Base-by-base conservation (phyloP, 2,113 vertebrate species). In the Columbina picui region DNA sequence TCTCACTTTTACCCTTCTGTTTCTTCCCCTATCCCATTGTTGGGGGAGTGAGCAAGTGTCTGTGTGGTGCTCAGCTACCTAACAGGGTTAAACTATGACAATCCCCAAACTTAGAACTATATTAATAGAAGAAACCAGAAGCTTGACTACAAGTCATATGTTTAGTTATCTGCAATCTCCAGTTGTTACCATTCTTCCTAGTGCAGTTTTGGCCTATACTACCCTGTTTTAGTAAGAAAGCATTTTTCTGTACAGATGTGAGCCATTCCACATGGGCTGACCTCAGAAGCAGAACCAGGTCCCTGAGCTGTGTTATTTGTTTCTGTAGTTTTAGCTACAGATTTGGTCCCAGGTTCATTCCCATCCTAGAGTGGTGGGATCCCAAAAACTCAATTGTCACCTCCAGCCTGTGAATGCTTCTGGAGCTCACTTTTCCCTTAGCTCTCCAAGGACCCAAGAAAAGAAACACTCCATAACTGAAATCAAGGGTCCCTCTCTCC, bases 91-190 rank as follows among this genome's bases (percentile, higher is more conserved):
- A 92, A 80, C 4, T 15, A 27, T 1, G 1, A 38, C 23, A 30
- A 67, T 14, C 23, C 18, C 21, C 18, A 85, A 13, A 55, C 43
- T 64, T 41, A 68, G 43, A 87, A 39, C 4, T 53, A 2, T 30
- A 19, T 78, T 74, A 36, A 85, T 52, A 75, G 85, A 91, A 79
- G 20, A 89, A 82, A 18, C 4, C 43, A 90, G n/a, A 87, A 74
- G 8, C 23, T 77, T 93, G 78, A 67, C 30, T 65, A 56, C 6
- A 2, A 81, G 11, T n/a, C 45, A 34, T 29, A 36, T 69, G 6
- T 76, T 73, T 60, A 47, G 39, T 77, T 69, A 36, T 32, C 36
- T 74, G 14, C n/a, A 29, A 7, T 52, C 36, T 70, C 57, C 43
- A 34, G 56, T 57, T 76, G 32, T 45, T 69, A 76, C 11, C 22